Base-by-base conservation (phyloP, 2,797 vertebrate species). In the Coilia nasus region DNA sequence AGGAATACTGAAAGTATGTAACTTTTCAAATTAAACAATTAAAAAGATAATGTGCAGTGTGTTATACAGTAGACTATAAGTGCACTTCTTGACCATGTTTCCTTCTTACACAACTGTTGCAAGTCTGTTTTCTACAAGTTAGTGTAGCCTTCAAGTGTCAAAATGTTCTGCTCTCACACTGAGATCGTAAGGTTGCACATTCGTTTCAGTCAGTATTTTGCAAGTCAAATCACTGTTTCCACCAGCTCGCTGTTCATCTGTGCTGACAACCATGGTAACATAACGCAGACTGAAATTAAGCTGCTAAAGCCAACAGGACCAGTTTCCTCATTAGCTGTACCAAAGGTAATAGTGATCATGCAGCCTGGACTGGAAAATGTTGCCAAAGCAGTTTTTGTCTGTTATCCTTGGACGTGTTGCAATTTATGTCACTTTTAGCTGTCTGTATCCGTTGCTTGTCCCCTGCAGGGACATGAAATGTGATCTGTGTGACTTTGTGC, bases 181-280 rank as follows among this genome's bases (percentile, higher is more conserved):
- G 35, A 21, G 15, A 41, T 35, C 71, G 35, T 44, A 2, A 41
- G 35, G 31, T 44, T 21, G 35, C 71, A 78, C 71, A 44, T 78
- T 78, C 35, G 9, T 35, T 15, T 71, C 67, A 17, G 67, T 78
- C 35, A 44, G 35, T 78, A 21, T 78, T 78, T 78, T 78, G 31
- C 71, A 44, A 78, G 35, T 78, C 71, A 78, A 78, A 78, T 78
- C 35, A 78, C 17, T 10, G 15, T 41, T 75, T 31, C 67, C 71
- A 78, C 31, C 19, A 17, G 2, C 31, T 15, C 17, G 6, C 5
- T 35, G 11, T 41, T 78, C 35, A 44, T 44, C 17, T 44, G 35
- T 78, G 17, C 31, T 19, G 0, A 35, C 71, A 21, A 78, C 41
- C 71, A 44, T 44, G 9, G 71, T 78, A 44, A 1, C 31, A 78